These are phyloP conservation scores for Parambassis ranga DNA, from an alignment of 2,797 vertebrate genomes.

Conservation along the genomic window DNA sequence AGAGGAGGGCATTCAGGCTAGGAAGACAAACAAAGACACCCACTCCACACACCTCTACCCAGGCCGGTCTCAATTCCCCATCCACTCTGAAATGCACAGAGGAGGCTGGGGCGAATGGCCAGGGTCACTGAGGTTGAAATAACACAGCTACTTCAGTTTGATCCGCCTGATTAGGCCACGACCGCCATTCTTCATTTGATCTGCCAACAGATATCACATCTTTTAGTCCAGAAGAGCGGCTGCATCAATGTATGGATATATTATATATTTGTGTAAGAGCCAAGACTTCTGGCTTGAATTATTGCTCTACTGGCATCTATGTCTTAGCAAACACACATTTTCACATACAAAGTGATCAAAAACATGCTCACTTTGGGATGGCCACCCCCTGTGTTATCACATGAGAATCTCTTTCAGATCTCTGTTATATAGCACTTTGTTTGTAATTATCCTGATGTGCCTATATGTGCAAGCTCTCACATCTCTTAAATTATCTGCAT, in stretches of 20 bases:
- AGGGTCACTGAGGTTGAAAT: constrained; percentile 80
- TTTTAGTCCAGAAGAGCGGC: constrained; percentile 31
- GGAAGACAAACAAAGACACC: constrained; percentile 78
- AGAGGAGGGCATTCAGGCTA: constrained; percentile 45
- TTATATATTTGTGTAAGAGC: no score
- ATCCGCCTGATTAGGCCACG: constrained; percentile 63
- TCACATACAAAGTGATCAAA: not conserved
- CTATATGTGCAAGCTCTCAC: constrained; percentile 34
- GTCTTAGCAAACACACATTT: not conserved
- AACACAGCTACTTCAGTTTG: constrained; percentile 71
- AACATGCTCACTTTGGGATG: not conserved
- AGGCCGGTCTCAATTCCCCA: constrained; percentile 11
- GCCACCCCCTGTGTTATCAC: not conserved
- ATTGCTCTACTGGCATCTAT: not conserved
- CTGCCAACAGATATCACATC: constrained; percentile 60
- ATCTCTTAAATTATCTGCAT: constrained; percentile 66
- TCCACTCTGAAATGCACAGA: constrained; percentile 41
- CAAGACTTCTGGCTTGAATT: not conserved
- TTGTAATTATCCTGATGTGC: constrained; percentile 44
- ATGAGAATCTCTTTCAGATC: constrained; percentile 16
- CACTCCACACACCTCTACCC: constrained; percentile 58
- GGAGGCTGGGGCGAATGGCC: constrained; percentile 32
- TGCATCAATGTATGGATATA: not conserved
- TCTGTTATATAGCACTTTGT: constrained; percentile 32
- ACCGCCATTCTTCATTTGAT: constrained; percentile 72